These are phyloP conservation scores for Drosophila rhopaloa DNA, from an alignment of 1,140 invertebrate species.

Conservation along the genomic window DNA sequence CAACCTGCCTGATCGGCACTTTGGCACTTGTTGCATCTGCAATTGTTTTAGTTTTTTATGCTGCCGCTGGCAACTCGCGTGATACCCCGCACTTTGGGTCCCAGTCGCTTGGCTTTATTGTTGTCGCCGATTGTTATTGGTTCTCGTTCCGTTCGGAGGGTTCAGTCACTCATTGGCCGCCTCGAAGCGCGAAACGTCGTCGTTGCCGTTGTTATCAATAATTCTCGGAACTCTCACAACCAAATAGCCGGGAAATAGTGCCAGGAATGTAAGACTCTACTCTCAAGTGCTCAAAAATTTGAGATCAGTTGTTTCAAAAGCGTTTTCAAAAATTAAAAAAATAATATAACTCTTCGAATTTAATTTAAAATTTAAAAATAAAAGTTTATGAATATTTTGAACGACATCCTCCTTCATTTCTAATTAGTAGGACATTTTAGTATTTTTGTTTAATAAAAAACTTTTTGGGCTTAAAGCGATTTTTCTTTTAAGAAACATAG, in stretches of 20 bases:
- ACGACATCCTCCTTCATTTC: too few species aligned
- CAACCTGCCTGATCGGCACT: slow-evolving; percentile 70
- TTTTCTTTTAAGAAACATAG: too few species aligned
- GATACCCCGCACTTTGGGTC: slow-evolving; percentile 59
- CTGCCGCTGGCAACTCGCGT: slow-evolving; percentile 73
- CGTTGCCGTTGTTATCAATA: slow-evolving; percentile 34
- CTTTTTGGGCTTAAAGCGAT: too few species aligned
- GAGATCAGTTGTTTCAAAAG: background rate
- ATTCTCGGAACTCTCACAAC: slow-evolving; percentile 14
- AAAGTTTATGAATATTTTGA: too few species aligned
- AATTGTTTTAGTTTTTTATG: slow-evolving; percentile 55
- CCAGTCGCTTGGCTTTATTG: slow-evolving; percentile 33
- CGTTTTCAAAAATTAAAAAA: background rate
- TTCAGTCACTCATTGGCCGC: slow-evolving; percentile 68
- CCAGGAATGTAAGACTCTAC: background rate
- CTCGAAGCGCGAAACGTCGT: slow-evolving; percentile 61
- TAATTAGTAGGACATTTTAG: background rate
- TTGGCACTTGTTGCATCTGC: slow-evolving; percentile 65
- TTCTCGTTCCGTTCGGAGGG: slow-evolving; percentile 61
- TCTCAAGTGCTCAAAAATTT: background rate
- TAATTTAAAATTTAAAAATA: background rate
- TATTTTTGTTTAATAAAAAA: too few species aligned
- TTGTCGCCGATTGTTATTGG: slow-evolving; percentile 25
- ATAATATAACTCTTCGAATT: background rate
- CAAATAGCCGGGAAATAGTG: background rate